Evolutionary conservation across 2,797 vertebrate genomes (phyloP), one percentile per base, ranked within the genome.

Genomic region (Halcyon badia): DNA sequence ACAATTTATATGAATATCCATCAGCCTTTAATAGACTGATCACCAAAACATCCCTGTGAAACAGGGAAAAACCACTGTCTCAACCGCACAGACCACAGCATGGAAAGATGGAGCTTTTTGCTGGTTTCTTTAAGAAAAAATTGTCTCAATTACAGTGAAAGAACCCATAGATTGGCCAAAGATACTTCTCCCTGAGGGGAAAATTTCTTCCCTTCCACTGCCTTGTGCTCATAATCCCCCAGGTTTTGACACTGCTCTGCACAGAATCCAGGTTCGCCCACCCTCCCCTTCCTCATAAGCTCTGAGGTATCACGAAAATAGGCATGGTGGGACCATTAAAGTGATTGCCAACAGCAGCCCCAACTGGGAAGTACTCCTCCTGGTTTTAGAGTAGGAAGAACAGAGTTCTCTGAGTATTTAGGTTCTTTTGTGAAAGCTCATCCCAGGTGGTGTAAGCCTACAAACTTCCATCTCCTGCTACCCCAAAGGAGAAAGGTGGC

Each of bases 271-370:
- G 22, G 7, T 56, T 26, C 52, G 49, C 19, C 39, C 41, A 44
- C 17, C 11, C 35, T 72, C 7, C 20, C 19, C 21, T 42, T 82
- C 46, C 37, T 39, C 62, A 60, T 10, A 35, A 51, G 49, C 35
- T 89, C 62, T 84, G 30, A 77, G 37, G n/a, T 8, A 25, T 11
- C 46, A 69, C 0, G 0, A 68, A 19, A 44, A 31, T 15, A 42
- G 57, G 28, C 22, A n/a, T 2, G 5, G 57, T 49, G 54, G 44
- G 58, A 66, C 33, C 57, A n/a, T 3, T 52, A 51, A 51, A 51
- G 15, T 51, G 49, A 51, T 11, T 37, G 70, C 28, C 35, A 37
- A 37, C 84, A 61, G 46, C 71, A 69, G 44, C 5, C 44, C 61
- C 20, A 51, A 31, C 4, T 60, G 35, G 15, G 21, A 75, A 57